These are phyloP conservation scores for Gnathonemus echidnorhynchus DNA, from an alignment of 2,113 vertebrate genomes.

Conservation along the genomic window DNA sequence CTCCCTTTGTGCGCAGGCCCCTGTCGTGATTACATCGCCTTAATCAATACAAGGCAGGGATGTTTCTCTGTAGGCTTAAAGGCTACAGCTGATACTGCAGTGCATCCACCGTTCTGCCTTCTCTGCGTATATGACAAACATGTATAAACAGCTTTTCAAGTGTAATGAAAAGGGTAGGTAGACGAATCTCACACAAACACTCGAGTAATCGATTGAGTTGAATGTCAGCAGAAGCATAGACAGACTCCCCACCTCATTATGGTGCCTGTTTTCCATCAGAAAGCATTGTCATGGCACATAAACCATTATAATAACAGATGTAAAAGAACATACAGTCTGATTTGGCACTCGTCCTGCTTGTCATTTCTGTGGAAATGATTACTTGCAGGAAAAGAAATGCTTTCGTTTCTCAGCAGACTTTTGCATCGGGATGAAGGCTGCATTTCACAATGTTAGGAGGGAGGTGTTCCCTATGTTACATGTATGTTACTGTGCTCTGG, in stretches of 20 bases:
- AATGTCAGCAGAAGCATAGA: background rate
- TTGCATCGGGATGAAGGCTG: background rate
- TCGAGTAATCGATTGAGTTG: background rate
- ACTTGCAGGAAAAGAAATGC: background rate
- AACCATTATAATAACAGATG: background rate
- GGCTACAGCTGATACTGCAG: background rate
- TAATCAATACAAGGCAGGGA: background rate
- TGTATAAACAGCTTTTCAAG: background rate
- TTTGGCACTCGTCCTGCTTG: background rate
- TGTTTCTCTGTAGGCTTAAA: background rate
- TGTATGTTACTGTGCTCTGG: background rate
- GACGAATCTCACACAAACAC: background rate
- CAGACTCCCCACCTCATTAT: background rate
- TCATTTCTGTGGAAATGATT: background rate
- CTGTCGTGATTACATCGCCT: background rate
- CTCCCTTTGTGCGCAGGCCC: background rate
- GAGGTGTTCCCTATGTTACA: background rate
- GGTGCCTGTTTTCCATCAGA: background rate
- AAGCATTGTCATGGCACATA: background rate
- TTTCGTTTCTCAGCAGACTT: background rate
- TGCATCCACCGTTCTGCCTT: background rate
- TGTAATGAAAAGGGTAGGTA: background rate
- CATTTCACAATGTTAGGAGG: background rate
- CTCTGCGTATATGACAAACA: background rate
- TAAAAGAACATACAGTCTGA: background rate